Conservation (phyloP, 2,888 invertebrate genomes). For the Acronicta aceris region DNA sequence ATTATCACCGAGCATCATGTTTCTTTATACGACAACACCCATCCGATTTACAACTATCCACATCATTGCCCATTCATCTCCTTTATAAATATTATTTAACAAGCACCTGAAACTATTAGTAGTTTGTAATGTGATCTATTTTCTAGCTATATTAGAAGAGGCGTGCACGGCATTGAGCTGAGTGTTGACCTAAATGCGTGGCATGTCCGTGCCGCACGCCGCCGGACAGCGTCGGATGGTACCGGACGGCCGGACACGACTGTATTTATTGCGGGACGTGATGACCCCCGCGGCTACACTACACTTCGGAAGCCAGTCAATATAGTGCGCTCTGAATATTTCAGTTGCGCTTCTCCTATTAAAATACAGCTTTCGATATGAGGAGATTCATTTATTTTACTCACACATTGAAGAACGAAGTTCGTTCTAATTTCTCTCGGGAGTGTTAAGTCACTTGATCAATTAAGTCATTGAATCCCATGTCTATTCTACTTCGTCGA, state of each 20-base stretch:
- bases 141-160: slow-evolving; percentile 8
- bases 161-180: slow-evolving; percentile 11
- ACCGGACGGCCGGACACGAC: slow-evolving; percentile 12
- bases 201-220: slow-evolving; percentile 9
- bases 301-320: slow-evolving; percentile 13
- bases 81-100: no score
- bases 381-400: background rate
- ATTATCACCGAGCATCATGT: no score
- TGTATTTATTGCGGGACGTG: slow-evolving; percentile 35
- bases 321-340: slow-evolving; percentile 20
- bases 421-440: no score
- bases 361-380: slow-evolving; percentile 1
- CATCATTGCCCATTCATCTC: no score
- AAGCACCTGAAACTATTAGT: no score
- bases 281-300: background rate
- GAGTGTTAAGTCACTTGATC: no score
- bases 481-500: no score
- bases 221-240: background rate
- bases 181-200: slow-evolving; percentile 28
- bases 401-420: no score
- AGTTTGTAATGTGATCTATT: slow-evolving; percentile 10
- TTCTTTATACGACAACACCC: no score
- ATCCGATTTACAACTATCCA: no score
- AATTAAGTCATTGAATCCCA: no score
- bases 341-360: slow-evolving; percentile 1